These are phyloP conservation scores for Kryptopterus vitreolus DNA, from an alignment of 2,797 vertebrate species.

Conservation along the genomic window DNA sequence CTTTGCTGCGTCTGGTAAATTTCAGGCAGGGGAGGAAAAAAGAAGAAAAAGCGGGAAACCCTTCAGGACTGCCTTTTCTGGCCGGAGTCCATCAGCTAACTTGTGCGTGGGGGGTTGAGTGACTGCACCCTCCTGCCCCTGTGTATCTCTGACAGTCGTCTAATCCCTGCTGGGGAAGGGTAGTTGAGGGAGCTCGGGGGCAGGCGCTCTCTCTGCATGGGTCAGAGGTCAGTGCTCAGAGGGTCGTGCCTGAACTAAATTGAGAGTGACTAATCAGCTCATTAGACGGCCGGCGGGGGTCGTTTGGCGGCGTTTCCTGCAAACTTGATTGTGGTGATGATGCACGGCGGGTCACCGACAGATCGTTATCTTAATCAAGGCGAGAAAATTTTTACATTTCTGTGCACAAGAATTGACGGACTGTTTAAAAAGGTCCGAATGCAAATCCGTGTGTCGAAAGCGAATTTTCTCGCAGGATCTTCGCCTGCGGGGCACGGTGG, in stretches of 20 bases:
- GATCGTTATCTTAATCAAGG: not conserved
- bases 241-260: conserved; percentile 51
- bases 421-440: not conserved
- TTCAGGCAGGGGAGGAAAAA: conserved; percentile 9
- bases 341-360: not conserved
- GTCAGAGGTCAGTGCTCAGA: conserved; percentile 22
- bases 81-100: conserved; percentile 31
- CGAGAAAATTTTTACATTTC: too few relatives aligned
- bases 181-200: conserved; percentile 24
- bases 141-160: conserved; percentile 29
- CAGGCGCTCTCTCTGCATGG: conserved; percentile 61
- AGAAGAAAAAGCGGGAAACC: conserved; percentile 59
- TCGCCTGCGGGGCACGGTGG: too few relatives aligned
- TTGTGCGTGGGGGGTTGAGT: conserved; percentile 1
- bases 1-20: not conserved
- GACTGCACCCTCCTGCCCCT: conserved; percentile 2
- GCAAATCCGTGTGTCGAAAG: too few relatives aligned
- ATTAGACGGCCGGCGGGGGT: conserved; percentile 28
- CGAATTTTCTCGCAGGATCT: too few relatives aligned
- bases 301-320: conserved; percentile 14
- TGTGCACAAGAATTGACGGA: too few relatives aligned
- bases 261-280: conserved; percentile 42
- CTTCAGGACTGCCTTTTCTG: not conserved
- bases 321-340: conserved; percentile 23
- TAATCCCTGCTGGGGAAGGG: not conserved